phyloP scores from a whole-genome alignment of 2,888 invertebrate species.

The Agrochola lychnidis region DNA sequence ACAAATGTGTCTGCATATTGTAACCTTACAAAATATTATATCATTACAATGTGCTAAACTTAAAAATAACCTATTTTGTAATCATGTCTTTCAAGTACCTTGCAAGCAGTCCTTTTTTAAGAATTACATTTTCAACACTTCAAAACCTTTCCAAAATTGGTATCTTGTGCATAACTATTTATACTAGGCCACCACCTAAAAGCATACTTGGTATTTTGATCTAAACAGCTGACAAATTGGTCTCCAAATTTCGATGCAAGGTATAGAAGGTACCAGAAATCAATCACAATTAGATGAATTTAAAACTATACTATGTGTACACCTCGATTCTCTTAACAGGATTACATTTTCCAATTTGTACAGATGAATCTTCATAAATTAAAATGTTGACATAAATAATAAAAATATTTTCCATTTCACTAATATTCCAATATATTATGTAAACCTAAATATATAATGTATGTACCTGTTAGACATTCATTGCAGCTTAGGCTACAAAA shows the following conservation, averaged over 20 bases:
- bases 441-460: slow-evolving; percentile 65
- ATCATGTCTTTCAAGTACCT: slow-evolving; percentile 86
- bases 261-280: slow-evolving; percentile 70
- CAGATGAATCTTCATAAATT: slow-evolving; percentile 63
- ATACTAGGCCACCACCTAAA: slow-evolving; percentile 81
- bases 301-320: slow-evolving; percentile 67
- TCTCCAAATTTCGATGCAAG: slow-evolving; percentile 70
- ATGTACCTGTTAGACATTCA: slow-evolving; percentile 57
- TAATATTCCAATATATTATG: slow-evolving; percentile 62
- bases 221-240: slow-evolving; percentile 61
- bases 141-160: slow-evolving; percentile 64
- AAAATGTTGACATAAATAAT: slow-evolving; percentile 64
- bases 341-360: slow-evolving; percentile 66
- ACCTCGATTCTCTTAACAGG: slow-evolving; percentile 65
- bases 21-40: slow-evolving; percentile 88
- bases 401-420: slow-evolving; percentile 63
- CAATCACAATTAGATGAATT: slow-evolving; percentile 67
- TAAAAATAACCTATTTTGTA: slow-evolving; percentile 88
- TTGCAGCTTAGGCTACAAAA: slow-evolving; percentile 61
- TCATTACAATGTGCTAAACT: slow-evolving; percentile 90
- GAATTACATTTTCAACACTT: slow-evolving; percentile 71
- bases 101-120: slow-evolving; percentile 84
- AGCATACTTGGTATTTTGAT: slow-evolving; percentile 65
- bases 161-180: slow-evolving; percentile 78
- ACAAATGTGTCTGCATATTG: slow-evolving; percentile 89